Evolutionary conservation across 2,888 invertebrate genomes (phyloP).

Genomic region (Megamerina dolium): DNA sequence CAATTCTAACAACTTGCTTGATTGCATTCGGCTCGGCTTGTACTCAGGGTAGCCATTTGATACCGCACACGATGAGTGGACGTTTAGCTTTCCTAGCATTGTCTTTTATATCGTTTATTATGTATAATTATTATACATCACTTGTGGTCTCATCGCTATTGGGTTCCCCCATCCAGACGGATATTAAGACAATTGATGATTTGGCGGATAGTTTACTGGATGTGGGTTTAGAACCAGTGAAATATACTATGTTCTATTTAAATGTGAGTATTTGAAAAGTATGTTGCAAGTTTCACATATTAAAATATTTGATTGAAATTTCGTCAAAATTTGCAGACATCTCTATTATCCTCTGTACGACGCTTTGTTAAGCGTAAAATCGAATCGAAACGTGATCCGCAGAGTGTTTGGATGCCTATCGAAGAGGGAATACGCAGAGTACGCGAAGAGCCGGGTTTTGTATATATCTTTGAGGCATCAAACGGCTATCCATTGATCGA

Average conservation of each 20-base stretch:
- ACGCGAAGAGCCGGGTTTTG: conserved; percentile 37
- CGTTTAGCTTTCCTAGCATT: conserved; percentile 39
- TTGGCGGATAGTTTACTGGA: conserved; percentile 54
- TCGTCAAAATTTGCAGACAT: conserved; percentile 10
- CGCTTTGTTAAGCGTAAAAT: conserved; percentile 33
- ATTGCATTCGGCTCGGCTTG: conserved; percentile 51
- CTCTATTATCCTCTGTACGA: conserved; percentile 28
- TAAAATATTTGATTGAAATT: background rate
- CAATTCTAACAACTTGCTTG: conserved; percentile 39
- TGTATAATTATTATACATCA: conserved; percentile 60
- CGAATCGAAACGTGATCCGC: conserved; percentile 24
- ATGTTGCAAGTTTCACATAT: background rate
- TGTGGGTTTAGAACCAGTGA: conserved; percentile 52
- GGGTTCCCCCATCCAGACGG: conserved; percentile 53
- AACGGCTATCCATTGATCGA: conserved; percentile 33
- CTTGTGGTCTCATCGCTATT: conserved; percentile 58
- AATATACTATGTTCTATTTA: conserved; percentile 36
- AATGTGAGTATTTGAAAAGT: conserved; percentile 28
- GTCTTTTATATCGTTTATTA: conserved; percentile 45
- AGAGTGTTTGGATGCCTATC: conserved; percentile 28
- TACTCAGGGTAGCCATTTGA: conserved; percentile 50
- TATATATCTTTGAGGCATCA: conserved; percentile 38
- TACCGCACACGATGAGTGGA: conserved; percentile 50
- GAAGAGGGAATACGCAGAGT: conserved; percentile 34
- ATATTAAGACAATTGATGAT: conserved; percentile 52